These are phyloP conservation scores for Acromyrmex charruanus DNA, from an alignment of 1,140 invertebrate genomes.

Conservation along the genomic window DNA sequence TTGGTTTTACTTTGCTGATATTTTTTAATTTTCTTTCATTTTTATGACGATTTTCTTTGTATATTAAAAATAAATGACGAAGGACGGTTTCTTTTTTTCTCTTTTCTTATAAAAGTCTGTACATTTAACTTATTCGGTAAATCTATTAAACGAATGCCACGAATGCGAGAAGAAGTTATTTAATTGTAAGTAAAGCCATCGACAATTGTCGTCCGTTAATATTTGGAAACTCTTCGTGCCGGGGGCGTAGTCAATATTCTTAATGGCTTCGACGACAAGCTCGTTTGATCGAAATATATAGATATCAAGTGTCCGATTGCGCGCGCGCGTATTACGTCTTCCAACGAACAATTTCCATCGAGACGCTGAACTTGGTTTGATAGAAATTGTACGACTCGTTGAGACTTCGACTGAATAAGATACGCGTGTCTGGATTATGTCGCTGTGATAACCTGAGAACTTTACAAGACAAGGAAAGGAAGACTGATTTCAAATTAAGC, in stretches of 20 bases:
- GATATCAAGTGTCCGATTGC: neutral
- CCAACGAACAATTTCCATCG: constrained; percentile 45
- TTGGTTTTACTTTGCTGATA: neutral
- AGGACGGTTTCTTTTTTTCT: too few species aligned
- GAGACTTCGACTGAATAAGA: neutral
- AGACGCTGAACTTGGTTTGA: constrained; percentile 41
- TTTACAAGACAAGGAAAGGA: neutral
- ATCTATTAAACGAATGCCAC: neutral
- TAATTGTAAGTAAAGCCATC: neutral
- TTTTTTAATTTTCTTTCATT: neutral
- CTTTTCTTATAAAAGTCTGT: too few species aligned
- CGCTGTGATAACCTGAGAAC: constrained; percentile 3
- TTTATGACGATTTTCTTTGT: neutral
- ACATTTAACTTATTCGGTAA: constrained; percentile 5
- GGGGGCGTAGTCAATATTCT: constrained; percentile 30
- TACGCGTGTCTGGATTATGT: constrained; percentile 12
- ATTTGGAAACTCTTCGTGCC: constrained; percentile 23
- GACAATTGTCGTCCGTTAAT: constrained; percentile 18
- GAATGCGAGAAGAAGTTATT: neutral
- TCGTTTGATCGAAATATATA: constrained; percentile 32
- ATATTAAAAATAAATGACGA: constrained; percentile 2
- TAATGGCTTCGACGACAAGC: constrained; percentile 30
- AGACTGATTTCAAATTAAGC: constrained; percentile 19
- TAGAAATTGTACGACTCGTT: constrained; percentile 14
- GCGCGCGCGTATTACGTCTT: neutral